These are phyloP conservation scores for Cavia aperea DNA, from an alignment of 2,113 vertebrate species.

Conservation along the genomic window DNA sequence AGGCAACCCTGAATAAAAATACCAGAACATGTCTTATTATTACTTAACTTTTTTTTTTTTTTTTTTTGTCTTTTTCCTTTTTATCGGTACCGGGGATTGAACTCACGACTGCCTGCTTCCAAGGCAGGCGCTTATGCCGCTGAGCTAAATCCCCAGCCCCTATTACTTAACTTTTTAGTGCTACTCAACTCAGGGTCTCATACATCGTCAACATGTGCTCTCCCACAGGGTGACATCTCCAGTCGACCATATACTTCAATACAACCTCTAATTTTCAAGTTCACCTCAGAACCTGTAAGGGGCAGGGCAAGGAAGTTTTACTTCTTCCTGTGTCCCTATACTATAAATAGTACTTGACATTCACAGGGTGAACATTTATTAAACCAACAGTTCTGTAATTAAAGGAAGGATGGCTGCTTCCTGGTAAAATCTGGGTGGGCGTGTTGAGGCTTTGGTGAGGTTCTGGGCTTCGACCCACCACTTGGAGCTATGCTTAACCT, in stretches of 20 bases:
- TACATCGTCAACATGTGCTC: background rate
- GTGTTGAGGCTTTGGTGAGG: background rate
- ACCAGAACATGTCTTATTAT: background rate
- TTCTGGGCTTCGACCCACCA: too few species aligned
- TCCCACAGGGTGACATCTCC: background rate
- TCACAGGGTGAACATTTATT: background rate
- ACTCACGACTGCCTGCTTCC: too few species aligned
- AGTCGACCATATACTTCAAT: background rate
- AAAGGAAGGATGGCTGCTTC: background rate
- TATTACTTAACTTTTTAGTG: background rate
- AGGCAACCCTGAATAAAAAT: background rate
- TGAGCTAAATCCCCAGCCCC: too few species aligned
- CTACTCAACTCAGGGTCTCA: background rate
- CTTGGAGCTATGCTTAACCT: background rate
- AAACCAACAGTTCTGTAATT: background rate
- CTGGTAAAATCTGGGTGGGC: background rate
- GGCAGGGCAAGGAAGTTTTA: background rate
- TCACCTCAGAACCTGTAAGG: background rate
- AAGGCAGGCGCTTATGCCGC: too few species aligned
- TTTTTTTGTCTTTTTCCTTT: too few species aligned
- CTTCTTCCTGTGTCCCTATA: background rate
- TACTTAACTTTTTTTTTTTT: background rate
- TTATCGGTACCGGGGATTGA: too few species aligned
- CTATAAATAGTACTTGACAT: background rate
- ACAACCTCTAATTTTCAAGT: background rate